Percentiles rank a stretch among this genome's conserved stretches.
These are phyloP conservation scores for Muntiacus muntjak DNA, from an alignment of 2,113 vertebrate species.

Conservation along the genomic window DNA sequence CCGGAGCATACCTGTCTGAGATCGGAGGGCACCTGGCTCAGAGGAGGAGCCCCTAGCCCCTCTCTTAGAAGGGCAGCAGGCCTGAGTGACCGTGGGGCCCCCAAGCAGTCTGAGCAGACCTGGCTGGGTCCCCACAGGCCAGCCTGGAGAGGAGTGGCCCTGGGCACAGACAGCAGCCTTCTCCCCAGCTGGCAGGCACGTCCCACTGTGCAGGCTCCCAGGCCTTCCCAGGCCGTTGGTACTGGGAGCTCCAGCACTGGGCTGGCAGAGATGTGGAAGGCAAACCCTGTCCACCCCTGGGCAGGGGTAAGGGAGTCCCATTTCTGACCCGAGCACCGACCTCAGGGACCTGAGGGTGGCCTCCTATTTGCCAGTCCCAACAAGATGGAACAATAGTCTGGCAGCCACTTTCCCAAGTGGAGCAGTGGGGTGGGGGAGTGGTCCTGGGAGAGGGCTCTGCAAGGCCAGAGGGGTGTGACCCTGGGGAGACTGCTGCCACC, in stretches of 20 bases:
- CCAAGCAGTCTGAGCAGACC: neutral
- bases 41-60: neutral
- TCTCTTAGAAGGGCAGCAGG: neutral
- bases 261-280: neutral
- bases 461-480: neutral
- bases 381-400: neutral
- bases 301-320: neutral
- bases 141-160: neutral
- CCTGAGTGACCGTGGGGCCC: neutral
- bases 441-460: neutral
- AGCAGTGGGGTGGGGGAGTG: neutral
- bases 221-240: neutral
- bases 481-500: neutral
- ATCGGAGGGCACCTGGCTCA: neutral
- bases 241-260: neutral
- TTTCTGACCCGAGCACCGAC: fast-evolving
- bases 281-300: neutral
- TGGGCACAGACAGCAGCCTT: neutral
- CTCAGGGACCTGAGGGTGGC: neutral
- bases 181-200: neutral
- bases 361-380: neutral
- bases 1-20: neutral
- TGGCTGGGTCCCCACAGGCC: neutral
- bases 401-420: neutral
- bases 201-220: neutral